Percentiles rank a stretch among this genome's conserved stretches.
Evolutionary conservation across 1,140 invertebrate genomes (phyloP).

Genomic region (Palaemon carinicauda): DNA sequence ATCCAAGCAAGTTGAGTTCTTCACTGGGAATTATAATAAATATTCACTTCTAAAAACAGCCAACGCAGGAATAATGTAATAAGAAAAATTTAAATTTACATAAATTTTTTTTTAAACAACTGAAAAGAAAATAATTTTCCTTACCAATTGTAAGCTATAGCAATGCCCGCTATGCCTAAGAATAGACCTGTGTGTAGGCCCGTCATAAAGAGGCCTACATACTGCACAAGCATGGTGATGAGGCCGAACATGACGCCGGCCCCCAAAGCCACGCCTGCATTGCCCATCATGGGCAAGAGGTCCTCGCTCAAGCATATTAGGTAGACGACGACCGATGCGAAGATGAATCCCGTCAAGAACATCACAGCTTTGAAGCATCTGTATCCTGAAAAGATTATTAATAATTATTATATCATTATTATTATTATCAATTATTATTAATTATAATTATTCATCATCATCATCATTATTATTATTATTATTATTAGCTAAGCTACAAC

Average conservation of each 20-base stretch:
- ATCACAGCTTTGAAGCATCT: constrained; percentile 89
- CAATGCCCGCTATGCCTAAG: constrained; percentile 71
- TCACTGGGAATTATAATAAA: too few species aligned
- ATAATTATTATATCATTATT: too few species aligned
- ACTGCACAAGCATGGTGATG: constrained; percentile 83
- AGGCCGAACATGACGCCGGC: constrained; percentile 81
- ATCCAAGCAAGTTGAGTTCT: too few species aligned
- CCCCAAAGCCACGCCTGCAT: constrained; percentile 77
- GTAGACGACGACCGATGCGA: constrained; percentile 81
- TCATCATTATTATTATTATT: too few species aligned
- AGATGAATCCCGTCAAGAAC: constrained; percentile 87
- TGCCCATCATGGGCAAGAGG: constrained; percentile 77
- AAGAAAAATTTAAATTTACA: too few species aligned
- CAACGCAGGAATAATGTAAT: too few species aligned
- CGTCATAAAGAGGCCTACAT: constrained; percentile 83
- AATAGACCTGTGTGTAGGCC: constrained; percentile 82
- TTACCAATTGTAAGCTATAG: constrained; percentile 62
- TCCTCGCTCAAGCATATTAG: constrained; percentile 80
- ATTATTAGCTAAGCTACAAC: too few species aligned
- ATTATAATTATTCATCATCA: too few species aligned
- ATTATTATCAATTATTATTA: too few species aligned
- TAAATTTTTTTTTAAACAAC: too few species aligned
- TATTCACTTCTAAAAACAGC: too few species aligned
- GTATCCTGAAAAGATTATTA: too few species aligned
- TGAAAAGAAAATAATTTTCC: background rate